A percentile compares a stretch with the other conserved stretches of the same genome.
These are phyloP conservation scores for Drosophila insularis DNA, from an alignment of 1,140 invertebrate species.

Conservation along the genomic window DNA sequence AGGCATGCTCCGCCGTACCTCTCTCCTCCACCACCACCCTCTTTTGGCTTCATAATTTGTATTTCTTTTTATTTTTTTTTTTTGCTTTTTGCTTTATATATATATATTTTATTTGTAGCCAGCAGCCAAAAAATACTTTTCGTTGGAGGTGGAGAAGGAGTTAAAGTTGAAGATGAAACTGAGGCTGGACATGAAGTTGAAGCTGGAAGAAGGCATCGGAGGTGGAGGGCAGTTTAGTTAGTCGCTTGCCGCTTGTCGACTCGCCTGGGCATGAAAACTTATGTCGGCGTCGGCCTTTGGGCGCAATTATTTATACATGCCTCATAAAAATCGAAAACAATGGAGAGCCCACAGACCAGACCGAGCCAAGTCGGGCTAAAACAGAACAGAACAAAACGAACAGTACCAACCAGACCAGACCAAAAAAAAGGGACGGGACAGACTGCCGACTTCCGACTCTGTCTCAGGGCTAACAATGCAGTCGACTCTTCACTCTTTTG, in stretches of 20 bases:
- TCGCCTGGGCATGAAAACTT: constrained; percentile 74
- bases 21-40: not conserved
- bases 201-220: constrained; percentile 25
- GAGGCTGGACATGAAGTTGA: not conserved
- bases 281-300: constrained; percentile 76
- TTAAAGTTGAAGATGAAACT: constrained; percentile 19
- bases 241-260: constrained; percentile 37
- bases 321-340: constrained; percentile 81
- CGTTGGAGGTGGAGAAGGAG: constrained; percentile 8
- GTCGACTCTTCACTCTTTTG: constrained; percentile 37
- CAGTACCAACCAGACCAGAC: constrained; percentile 16
- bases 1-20: not conserved
- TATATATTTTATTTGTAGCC: constrained; percentile 56
- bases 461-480: constrained; percentile 58
- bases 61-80: constrained; percentile 11
- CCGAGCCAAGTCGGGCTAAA: not conserved
- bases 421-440: constrained; percentile 11
- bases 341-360: constrained; percentile 41
- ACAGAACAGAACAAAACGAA: constrained; percentile 11
- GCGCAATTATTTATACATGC: constrained; percentile 81
- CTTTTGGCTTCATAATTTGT: not conserved
- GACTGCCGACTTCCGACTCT: constrained; percentile 12
- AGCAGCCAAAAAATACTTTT: constrained; percentile 48
- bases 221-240: constrained; percentile 50
- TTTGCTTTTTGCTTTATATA: constrained; percentile 45